These are phyloP conservation scores for Drosophila neocordata DNA, from an alignment of 1,140 invertebrate genomes.

Conservation along the genomic window DNA sequence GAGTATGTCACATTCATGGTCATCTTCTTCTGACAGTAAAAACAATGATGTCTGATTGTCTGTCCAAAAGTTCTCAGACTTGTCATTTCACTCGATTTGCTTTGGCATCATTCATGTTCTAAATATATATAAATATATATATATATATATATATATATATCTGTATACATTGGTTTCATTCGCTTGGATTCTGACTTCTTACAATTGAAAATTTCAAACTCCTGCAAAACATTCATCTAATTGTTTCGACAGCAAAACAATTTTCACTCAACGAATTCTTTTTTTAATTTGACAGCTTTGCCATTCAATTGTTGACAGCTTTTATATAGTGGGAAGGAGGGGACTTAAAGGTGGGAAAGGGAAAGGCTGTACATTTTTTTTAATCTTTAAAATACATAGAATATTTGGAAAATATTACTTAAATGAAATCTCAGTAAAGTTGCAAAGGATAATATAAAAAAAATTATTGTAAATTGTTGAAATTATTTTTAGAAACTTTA, in stretches of 20 bases:
- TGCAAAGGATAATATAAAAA: no score
- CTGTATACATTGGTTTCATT: not conserved
- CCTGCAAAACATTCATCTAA: conserved; percentile 42
- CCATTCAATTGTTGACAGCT: conserved; percentile 60
- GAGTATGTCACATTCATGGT: not conserved
- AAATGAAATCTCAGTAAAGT: no score
- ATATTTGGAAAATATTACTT: no score
- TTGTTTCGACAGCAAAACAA: conserved; percentile 51
- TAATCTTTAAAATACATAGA: no score
- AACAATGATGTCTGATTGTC: not conserved
- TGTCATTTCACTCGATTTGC: conserved; percentile 7
- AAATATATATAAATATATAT: not conserved
- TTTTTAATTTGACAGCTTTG: conserved; percentile 60
- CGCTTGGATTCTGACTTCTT: conserved; percentile 12
- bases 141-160: not conserved
- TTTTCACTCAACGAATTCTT: conserved; percentile 34
- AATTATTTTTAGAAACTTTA: no score
- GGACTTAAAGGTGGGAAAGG: no score
- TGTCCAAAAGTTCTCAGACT: not conserved
- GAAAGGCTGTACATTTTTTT: no score
- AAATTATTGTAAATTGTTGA: no score
- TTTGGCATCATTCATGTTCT: not conserved
- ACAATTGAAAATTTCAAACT: not conserved
- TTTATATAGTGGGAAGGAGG: not conserved
- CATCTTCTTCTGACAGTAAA: not conserved